phyloP scores from a whole-genome alignment of 2,113 vertebrate species.

The Panurus biarmicus region DNA sequence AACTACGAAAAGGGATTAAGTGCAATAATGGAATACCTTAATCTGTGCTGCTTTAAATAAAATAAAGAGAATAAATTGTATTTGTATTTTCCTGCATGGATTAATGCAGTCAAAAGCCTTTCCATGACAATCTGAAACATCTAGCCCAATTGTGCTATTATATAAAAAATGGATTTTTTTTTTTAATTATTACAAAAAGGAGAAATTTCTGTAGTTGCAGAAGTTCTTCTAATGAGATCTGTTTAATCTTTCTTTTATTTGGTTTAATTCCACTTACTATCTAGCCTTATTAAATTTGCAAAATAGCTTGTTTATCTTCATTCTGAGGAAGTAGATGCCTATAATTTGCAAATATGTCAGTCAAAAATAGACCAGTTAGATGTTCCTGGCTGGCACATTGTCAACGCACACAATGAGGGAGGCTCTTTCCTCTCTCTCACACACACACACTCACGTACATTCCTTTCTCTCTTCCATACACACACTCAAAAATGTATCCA shows the following conservation, averaged over 20 bases:
- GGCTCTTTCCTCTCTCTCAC: not conserved
- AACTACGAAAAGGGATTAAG: not conserved
- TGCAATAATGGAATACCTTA: not conserved
- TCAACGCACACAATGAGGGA: slow-evolving; percentile 25
- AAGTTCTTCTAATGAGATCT: not conserved
- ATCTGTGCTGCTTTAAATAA: not conserved
- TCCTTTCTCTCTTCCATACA: not conserved
- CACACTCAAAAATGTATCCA: slow-evolving; percentile 23
- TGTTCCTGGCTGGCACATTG: not conserved
- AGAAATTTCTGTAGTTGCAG: not conserved
- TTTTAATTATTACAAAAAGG: not conserved
- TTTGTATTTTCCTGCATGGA: not conserved
- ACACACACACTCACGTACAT: not conserved
- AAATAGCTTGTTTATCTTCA: slow-evolving; percentile 46
- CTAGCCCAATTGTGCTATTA: not conserved
- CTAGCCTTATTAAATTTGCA: slow-evolving; percentile 29
- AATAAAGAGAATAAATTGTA: not conserved
- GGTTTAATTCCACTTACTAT: slow-evolving; percentile 14
- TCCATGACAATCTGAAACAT: not conserved
- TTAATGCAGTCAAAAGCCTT: not conserved
- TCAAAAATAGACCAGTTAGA: slow-evolving; percentile 43
- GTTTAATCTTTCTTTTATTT: slow-evolving; percentile 15
- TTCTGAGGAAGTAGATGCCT: slow-evolving; percentile 11
- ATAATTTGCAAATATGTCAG: slow-evolving; percentile 30
- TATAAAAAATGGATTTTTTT: not conserved